Evolutionary conservation across 2,797 vertebrate species (phyloP), one percentile per base, ranked within the genome.

Genomic region (Falco naumanni): DNA sequence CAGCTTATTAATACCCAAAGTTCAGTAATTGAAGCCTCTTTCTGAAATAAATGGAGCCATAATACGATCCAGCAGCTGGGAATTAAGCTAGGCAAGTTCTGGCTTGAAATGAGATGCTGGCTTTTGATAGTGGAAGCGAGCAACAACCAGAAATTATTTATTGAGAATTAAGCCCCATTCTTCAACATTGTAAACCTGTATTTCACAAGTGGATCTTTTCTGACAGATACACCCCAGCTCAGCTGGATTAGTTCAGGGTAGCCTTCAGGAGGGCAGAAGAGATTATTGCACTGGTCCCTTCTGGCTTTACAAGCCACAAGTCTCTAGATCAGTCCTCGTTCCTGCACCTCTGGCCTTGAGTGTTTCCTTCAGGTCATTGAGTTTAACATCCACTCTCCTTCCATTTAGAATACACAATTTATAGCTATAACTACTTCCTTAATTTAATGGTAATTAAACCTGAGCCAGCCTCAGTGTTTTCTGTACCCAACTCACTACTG

Each of bases 281-380:
- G 65, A 77, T 69, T 2, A 6, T 51, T 72, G 68, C 51, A 3
- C 45, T 18, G 81, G 6, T 75, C 78, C 60, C 84, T 77, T 19
- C 51, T 50, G 60, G 20, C 75, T 85, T 34, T 41, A 25, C 39
- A 65, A 90, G 63, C 81, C 75, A 20, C 3, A 1, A 34, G 31
- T 34, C 86, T 61, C 71, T 19, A 66, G 63, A 63, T 80, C 77
- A 74, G 33, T 17, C 66, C 59, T 56, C 5, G 0, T 10, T 50
- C 59, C 89, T 88, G 77, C 93, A 86, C 89, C 92, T 96, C 89
- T 88, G 91, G 90, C 89, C 94, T 87, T 54, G 33, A 96, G 78
- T 47, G 90, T 66, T 97, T 93, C 96, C 95, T 97, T 65, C 91
- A 96, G 97, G 89, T 94, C 97, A 94, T 94, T 87, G 96, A 94